phyloP scores from a whole-genome alignment of 2,888 invertebrate genomes.

The Pherbina coryleti region DNA sequence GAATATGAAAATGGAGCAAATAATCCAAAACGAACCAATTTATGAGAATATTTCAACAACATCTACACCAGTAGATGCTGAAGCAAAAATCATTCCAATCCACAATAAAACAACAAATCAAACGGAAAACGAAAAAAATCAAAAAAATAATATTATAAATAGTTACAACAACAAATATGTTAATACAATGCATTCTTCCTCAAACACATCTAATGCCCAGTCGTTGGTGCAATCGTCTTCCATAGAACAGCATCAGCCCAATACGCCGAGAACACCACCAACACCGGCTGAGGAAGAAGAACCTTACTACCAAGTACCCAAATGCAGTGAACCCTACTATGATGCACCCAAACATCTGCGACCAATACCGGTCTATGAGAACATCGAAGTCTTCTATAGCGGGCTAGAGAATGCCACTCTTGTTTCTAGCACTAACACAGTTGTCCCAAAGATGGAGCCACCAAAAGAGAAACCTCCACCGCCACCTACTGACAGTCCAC shows the following conservation, averaged over 20 bases:
- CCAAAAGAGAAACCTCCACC: slow-evolving; percentile 91
- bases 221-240: slow-evolving; percentile 14
- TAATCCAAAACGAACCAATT: slow-evolving; percentile 62
- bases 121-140: slow-evolving; percentile 35
- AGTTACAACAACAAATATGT: slow-evolving; percentile 42
- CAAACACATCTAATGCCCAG: slow-evolving; percentile 34
- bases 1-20: slow-evolving; percentile 33
- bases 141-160: slow-evolving; percentile 43
- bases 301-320: slow-evolving; percentile 69
- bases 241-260: slow-evolving; percentile 20
- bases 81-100: slow-evolving; percentile 58
- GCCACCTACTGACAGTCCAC: slow-evolving; percentile 73
- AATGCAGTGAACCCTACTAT: slow-evolving; percentile 67
- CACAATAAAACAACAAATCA: slow-evolving; percentile 49
- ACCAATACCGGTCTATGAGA: slow-evolving; percentile 74
- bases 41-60: slow-evolving; percentile 69
- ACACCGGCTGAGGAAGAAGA: slow-evolving; percentile 52
- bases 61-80: slow-evolving; percentile 58
- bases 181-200: slow-evolving; percentile 45
- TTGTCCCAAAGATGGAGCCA: slow-evolving; percentile 74
- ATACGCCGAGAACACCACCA: slow-evolving; percentile 1
- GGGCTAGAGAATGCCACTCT: slow-evolving; percentile 51
- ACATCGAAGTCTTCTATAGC: slow-evolving; percentile 73
- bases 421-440: slow-evolving; percentile 3
- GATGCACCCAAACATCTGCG: slow-evolving; percentile 69